A percentile compares a stretch with the other conserved stretches of the same genome.
Evolutionary conservation across 2,888 invertebrate species (phyloP).

Genomic region (Eupeodes luniger): DNA sequence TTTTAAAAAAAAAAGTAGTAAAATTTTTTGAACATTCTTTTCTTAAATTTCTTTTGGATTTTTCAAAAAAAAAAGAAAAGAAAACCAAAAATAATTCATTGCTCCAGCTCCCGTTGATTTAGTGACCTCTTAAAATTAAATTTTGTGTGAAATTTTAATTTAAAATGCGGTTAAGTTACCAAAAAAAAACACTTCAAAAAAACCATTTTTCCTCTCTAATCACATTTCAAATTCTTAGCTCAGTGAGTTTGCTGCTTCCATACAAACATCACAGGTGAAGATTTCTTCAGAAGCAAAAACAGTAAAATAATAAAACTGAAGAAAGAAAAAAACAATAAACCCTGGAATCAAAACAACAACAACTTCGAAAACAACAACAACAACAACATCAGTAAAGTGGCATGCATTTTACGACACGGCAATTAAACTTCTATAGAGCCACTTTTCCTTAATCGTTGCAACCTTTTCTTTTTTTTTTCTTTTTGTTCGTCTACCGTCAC

Average conservation of each 20-base stretch:
- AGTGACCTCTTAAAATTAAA: background rate
- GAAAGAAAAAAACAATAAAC: conserved; percentile 31
- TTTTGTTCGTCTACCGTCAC: conserved; percentile 15
- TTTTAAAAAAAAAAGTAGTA: conserved; percentile 14
- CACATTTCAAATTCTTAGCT: conserved; percentile 40
- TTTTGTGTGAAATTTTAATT: conserved; percentile 32
- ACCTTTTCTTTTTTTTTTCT: conserved; percentile 36
- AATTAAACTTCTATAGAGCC: conserved; percentile 66
- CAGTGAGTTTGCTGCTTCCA: conserved; percentile 32
- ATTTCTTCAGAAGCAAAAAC: conserved; percentile 36
- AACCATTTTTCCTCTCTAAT: conserved; percentile 29
- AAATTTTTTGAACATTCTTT: conserved; percentile 1
- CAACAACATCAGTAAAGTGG: conserved; percentile 43
- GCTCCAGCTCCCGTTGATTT: conserved; percentile 29
- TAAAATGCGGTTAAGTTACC: conserved; percentile 56
- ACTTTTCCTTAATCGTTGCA: conserved; percentile 68
- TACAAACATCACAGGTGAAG: conserved; percentile 43
- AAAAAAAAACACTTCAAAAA: conserved; percentile 8
- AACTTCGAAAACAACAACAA: conserved; percentile 4
- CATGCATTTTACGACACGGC: conserved; percentile 73
- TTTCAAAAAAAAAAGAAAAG: no score
- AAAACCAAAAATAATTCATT: background rate
- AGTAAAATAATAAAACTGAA: background rate
- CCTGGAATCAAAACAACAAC: conserved; percentile 24
- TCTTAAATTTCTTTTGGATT: background rate